Conservation (phyloP, 2,797 vertebrate species). For the Heterohyrax brucei region DNA sequence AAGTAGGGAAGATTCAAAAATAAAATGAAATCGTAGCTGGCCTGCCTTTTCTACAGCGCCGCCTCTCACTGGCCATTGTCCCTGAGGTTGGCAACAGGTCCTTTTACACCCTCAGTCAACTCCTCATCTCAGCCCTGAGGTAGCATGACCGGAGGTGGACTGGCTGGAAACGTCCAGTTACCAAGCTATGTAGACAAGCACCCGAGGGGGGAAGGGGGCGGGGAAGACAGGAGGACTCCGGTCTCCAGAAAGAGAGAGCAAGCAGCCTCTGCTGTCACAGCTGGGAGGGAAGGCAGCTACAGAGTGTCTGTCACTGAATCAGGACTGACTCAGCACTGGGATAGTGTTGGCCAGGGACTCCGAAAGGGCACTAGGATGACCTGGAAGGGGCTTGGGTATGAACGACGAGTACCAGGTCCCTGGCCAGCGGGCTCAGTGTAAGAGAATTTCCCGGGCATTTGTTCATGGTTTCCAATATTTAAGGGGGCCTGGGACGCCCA, state of each 20-base stretch:
- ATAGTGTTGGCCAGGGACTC: not conserved
- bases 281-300: not conserved
- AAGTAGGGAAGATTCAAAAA: not conserved
- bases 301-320: not conserved
- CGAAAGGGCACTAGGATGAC: fast-evolving
- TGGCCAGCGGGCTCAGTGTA: not conserved
- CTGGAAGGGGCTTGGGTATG: not conserved
- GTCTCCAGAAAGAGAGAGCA: not conserved
- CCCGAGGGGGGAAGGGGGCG: not conserved
- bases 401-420: not conserved
- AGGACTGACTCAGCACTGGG: no score
- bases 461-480: not conserved
- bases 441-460: not conserved
- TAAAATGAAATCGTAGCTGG: not conserved
- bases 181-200: not conserved
- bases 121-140: not conserved
- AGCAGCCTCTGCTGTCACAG: not conserved
- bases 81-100: not conserved
- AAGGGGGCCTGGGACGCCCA: not conserved
- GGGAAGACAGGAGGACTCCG: not conserved
- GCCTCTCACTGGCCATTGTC: not conserved
- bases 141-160: not conserved
- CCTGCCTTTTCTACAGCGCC: not conserved
- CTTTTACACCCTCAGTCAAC: not conserved
- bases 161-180: not conserved